phyloP scores from a whole-genome alignment of 2,797 vertebrate genomes.

The Crocidura indochinensis region DNA sequence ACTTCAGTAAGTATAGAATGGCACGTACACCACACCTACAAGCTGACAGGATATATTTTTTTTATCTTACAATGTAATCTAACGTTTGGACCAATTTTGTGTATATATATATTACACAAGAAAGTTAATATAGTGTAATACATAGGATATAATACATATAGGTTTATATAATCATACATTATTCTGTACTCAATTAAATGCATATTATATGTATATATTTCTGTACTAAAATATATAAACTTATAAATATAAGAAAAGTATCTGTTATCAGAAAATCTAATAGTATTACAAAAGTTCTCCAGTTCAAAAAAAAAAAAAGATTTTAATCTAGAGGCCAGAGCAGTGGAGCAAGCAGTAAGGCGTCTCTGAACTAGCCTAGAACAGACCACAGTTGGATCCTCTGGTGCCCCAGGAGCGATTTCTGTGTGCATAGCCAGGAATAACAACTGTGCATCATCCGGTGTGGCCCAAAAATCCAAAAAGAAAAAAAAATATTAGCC shows the following conservation, averaged over 20 bases:
- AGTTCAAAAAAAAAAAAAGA: slow-evolving; percentile 3
- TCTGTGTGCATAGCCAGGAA: too few relatives aligned
- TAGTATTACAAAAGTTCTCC: neutral
- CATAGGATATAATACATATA: neutral
- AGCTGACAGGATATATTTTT: neutral
- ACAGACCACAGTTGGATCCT: too few relatives aligned
- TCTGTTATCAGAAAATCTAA: slow-evolving; percentile 25
- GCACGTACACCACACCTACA: neutral
- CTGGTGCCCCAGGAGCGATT: too few relatives aligned
- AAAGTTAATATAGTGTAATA: neutral
- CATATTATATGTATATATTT: neutral
- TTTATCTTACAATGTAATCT: neutral
- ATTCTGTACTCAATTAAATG: too few relatives aligned
- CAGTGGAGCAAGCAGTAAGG: too few relatives aligned
- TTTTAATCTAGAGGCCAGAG: neutral
- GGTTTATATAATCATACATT: neutral
- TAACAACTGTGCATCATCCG: too few relatives aligned
- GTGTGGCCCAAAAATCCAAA: too few relatives aligned
- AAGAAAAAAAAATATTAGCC: too few relatives aligned
- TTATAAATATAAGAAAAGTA: neutral
- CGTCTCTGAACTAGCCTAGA: too few relatives aligned
- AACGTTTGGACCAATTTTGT: neutral
- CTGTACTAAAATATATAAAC: neutral
- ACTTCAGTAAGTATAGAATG: neutral
- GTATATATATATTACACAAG: neutral